Evolutionary conservation across 1,140 invertebrate species (phyloP).

Genomic region (Meloidogyne chitwoodi): DNA sequence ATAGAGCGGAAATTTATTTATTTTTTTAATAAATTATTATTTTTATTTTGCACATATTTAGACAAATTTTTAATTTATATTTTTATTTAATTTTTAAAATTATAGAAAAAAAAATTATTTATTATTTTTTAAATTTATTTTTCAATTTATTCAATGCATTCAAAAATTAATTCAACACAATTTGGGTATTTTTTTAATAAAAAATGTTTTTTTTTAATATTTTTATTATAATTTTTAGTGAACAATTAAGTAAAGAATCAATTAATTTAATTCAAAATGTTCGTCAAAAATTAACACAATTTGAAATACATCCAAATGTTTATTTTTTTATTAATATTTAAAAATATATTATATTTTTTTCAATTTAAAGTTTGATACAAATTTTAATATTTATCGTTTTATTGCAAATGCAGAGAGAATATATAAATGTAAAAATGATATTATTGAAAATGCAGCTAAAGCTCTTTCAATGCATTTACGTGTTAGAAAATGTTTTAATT

Average conservation of each 20-base stretch:
- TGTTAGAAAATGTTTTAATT: constrained; percentile 49
- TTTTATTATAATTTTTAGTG: constrained; percentile 53
- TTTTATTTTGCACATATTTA: too few relatives aligned
- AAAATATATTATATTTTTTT: not conserved
- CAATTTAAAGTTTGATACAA: constrained; percentile 52
- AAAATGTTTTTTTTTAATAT: not conserved
- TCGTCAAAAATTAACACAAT: constrained; percentile 41
- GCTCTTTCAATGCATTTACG: constrained; percentile 53
- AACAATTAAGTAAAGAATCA: constrained; percentile 49
- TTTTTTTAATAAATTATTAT: too few relatives aligned
- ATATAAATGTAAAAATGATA: constrained; percentile 45
- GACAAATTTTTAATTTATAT: not conserved
- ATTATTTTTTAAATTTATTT: not conserved
- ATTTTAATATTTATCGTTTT: constrained; percentile 60
- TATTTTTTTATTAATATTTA: not conserved
- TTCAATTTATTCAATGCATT: not conserved
- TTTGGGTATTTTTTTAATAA: not conserved
- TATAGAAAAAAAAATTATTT: too few relatives aligned
- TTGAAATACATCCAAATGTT: constrained; percentile 55
- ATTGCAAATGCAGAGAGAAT: constrained; percentile 48
- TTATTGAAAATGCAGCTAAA: constrained; percentile 51
- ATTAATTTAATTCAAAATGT: constrained; percentile 56
- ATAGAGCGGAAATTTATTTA: too few relatives aligned
- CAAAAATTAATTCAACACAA: not conserved
- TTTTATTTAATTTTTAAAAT: too few relatives aligned